A percentile compares a stretch with the other conserved stretches of the same genome.
Evolutionary conservation across 2,797 vertebrate genomes (phyloP).

Genomic region (Molossus molossus): DNA sequence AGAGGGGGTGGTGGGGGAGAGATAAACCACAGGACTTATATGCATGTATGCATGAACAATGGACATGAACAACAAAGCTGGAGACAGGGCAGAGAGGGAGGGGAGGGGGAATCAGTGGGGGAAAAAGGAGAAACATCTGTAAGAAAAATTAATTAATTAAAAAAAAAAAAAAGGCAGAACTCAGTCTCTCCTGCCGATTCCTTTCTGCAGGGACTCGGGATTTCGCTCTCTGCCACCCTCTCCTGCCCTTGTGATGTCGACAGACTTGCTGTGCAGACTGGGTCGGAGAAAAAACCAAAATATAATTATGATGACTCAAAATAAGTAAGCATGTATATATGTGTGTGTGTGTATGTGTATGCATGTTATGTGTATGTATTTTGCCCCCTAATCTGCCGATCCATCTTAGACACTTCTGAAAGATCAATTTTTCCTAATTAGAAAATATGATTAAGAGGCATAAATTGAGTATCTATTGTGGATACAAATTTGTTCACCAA

Average conservation of each 20-base stretch:
- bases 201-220: fast-evolving
- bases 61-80: no score
- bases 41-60: no score
- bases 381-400: background rate
- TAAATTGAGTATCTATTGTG: background rate
- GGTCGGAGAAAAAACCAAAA: background rate
- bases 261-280: background rate
- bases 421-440: background rate
- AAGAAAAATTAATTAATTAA: no score
- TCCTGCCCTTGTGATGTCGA: fast-evolving
- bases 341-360: no score
- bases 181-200: background rate
- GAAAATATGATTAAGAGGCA: background rate
- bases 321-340: background rate
- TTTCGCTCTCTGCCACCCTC: background rate
- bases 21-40: no score
- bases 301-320: background rate
- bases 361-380: no score
- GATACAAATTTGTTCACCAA: background rate
- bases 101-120: no score
- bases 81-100: no score
- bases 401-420: background rate
- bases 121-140: no score
- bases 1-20: no score
- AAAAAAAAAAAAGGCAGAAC: background rate